phyloP scores from a whole-genome alignment of 2,888 invertebrate genomes.

The Acanthosepion lycidas region DNA sequence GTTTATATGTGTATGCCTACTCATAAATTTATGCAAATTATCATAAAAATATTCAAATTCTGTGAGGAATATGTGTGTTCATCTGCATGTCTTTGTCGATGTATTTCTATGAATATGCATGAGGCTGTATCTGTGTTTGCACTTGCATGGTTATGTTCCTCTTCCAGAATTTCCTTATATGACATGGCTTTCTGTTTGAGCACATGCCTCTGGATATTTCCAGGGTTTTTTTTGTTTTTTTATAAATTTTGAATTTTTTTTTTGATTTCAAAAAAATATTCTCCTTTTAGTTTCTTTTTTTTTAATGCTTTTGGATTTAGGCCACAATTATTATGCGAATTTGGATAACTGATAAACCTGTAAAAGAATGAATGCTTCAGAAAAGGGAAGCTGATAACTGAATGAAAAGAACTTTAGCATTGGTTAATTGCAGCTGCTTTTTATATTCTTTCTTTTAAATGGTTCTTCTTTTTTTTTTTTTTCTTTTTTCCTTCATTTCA shows the following conservation, averaged over 20 bases:
- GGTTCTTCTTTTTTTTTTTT: background rate
- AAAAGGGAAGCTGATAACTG: background rate
- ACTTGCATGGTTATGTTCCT: background rate
- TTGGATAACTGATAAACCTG: background rate
- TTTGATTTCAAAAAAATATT: background rate
- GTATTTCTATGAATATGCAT: background rate
- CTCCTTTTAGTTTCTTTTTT: background rate
- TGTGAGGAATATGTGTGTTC: no score
- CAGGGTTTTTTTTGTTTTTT: background rate
- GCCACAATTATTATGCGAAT: constrained; percentile 22
- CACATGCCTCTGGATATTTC: constrained; percentile 8
- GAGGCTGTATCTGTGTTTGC: background rate
- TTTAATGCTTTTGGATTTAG: background rate
- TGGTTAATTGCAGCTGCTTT: background rate
- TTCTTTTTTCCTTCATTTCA: background rate
- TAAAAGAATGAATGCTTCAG: background rate
- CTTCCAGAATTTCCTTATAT: background rate
- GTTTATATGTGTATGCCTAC: no score
- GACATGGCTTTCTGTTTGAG: background rate
- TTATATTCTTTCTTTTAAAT: background rate
- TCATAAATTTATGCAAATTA: no score
- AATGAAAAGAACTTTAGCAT: constrained; percentile 20
- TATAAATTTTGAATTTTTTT: background rate
- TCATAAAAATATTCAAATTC: no score
- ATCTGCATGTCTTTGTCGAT: background rate